Evolutionary conservation across 2,888 invertebrate species (phyloP).

Genomic region (Phoronis australis): DNA sequence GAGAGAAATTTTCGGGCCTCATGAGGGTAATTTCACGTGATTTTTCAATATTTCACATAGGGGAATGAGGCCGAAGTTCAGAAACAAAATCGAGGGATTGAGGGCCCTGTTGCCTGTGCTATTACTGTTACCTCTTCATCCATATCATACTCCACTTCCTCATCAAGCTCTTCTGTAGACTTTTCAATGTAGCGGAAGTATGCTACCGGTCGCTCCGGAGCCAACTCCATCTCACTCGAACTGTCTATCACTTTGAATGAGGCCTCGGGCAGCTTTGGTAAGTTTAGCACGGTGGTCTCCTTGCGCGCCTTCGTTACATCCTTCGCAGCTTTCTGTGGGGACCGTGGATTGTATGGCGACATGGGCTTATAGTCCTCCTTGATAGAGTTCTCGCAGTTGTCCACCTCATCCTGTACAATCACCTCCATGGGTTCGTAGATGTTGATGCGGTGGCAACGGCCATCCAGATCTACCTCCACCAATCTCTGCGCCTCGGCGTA

Average conservation of each 20-base stretch:
- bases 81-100: background rate
- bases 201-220: constrained; percentile 77
- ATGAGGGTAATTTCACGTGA: no score
- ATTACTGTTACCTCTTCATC: constrained; percentile 71
- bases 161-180: constrained; percentile 88
- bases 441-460: constrained; percentile 64
- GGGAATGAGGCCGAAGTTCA: background rate
- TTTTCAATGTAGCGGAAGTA: constrained; percentile 88
- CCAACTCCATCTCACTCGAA: constrained; percentile 71
- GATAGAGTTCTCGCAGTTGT: constrained; percentile 45
- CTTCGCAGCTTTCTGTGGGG: constrained; percentile 14
- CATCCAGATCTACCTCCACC: constrained; percentile 82
- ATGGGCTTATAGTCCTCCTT: constrained; percentile 47
- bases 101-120: background rate
- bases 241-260: constrained; percentile 65
- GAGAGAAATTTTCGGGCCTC: no score
- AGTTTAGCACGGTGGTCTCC: constrained; percentile 23
- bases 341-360: constrained; percentile 20
- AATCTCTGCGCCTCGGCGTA: constrained; percentile 80
- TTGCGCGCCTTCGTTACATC: constrained; percentile 27
- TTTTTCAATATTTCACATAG: no score
- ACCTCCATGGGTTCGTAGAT: constrained; percentile 56
- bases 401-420: constrained; percentile 49
- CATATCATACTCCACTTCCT: constrained; percentile 90
- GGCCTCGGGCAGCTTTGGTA: constrained; percentile 65